These are phyloP conservation scores for Dolomedes plantarius DNA, from an alignment of 2,888 invertebrate species.

Conservation along the genomic window DNA sequence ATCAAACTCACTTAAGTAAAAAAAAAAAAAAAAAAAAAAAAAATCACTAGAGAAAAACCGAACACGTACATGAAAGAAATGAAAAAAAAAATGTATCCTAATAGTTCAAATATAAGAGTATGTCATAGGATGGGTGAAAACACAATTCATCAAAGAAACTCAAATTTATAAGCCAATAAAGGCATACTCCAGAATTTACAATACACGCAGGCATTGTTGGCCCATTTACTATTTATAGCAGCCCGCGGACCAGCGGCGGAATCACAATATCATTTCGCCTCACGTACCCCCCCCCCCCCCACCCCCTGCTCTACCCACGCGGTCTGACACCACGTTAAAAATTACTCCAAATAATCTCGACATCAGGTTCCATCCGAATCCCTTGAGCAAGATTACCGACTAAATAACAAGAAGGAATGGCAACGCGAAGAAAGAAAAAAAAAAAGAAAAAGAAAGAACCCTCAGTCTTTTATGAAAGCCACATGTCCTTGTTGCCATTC, in stretches of 20 bases:
- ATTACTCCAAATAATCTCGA: conserved; percentile 16
- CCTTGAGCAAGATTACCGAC: conserved; percentile 12
- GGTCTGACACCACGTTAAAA: conserved; percentile 4
- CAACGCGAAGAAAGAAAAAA: neutral
- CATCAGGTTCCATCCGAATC: conserved; percentile 6
- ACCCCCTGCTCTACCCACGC: neutral
- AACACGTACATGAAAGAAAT: too few relatives aligned
- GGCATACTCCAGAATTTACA: neutral
- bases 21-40: too few relatives aligned
- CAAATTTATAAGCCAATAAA: conserved; percentile 2
- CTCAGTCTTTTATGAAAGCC: conserved; percentile 25
- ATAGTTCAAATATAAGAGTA: too few relatives aligned
- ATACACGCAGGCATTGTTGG: neutral
- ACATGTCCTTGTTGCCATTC: conserved; percentile 26
- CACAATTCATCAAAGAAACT: neutral
- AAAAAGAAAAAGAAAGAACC: neutral
- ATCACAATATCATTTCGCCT: conserved; percentile 2
- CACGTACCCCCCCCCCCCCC: neutral
- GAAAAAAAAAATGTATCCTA: too few relatives aligned
- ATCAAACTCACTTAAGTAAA: too few relatives aligned
- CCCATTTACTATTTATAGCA: conserved; percentile 13
- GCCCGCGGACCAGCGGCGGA: neutral
- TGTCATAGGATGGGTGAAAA: neutral
- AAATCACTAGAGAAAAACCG: too few relatives aligned
- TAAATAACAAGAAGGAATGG: conserved; percentile 14